These are phyloP conservation scores for Semnopithecus entellus DNA, from an alignment of 2,113 vertebrate species.

Conservation along the genomic window DNA sequence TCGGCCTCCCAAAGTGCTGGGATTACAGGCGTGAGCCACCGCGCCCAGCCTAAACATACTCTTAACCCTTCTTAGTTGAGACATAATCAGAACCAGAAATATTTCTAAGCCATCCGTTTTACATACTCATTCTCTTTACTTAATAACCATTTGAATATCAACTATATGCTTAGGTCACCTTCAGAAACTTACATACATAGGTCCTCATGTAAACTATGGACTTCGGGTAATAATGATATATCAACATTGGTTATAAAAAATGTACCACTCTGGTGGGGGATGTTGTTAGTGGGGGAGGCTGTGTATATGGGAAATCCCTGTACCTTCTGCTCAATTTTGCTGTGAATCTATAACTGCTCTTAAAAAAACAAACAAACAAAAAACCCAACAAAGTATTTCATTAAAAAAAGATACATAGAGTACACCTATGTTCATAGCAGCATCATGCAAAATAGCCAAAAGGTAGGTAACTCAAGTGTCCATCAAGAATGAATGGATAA, in stretches of 20 bases:
- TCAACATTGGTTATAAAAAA: background rate
- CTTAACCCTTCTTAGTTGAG: background rate
- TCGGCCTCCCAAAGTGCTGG: too few relatives aligned
- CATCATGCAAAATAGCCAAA: background rate
- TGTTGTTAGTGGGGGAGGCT: background rate
- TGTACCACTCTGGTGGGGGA: background rate
- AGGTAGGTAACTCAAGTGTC: background rate
- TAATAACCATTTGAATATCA: constrained; percentile 6
- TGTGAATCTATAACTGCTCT: background rate
- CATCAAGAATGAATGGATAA: background rate
- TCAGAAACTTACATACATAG: background rate
- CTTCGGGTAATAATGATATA: too few relatives aligned
- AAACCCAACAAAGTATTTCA: background rate
- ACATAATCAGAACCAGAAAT: constrained; percentile 13
- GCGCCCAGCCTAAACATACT: background rate
- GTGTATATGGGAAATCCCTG: background rate
- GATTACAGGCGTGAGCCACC: too few relatives aligned
- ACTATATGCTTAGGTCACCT: background rate
- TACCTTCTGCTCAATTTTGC: background rate
- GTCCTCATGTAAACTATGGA: background rate
- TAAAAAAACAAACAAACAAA: background rate
- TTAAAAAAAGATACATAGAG: background rate
- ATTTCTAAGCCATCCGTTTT: background rate
- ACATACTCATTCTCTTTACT: background rate
- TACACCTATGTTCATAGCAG: too few relatives aligned